phyloP scores from a whole-genome alignment of 2,888 invertebrate genomes.

The Sminthurinus aureus region DNA sequence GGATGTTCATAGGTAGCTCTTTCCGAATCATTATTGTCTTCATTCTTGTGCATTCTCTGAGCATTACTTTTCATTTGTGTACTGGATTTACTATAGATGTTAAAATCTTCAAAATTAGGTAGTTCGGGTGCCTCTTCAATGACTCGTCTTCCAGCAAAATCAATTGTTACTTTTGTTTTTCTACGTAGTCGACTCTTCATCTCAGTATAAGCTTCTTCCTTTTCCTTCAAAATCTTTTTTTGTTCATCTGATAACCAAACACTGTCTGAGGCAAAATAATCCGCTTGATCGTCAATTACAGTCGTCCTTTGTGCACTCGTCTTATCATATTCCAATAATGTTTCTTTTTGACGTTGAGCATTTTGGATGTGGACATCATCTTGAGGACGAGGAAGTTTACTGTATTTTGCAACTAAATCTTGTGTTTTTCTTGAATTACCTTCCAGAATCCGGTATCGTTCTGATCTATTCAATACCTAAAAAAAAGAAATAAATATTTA shows the following conservation, averaged over 20 bases:
- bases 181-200: slow-evolving; percentile 73
- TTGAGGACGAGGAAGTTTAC: slow-evolving; percentile 45
- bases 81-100: slow-evolving; percentile 7
- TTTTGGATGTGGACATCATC: slow-evolving; percentile 62
- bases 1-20: slow-evolving; percentile 31
- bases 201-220: slow-evolving; percentile 73
- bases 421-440: slow-evolving; percentile 75
- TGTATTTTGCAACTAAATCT: slow-evolving; percentile 64
- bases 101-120: slow-evolving; percentile 58
- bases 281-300: slow-evolving; percentile 92
- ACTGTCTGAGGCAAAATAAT: slow-evolving; percentile 81
- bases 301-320: slow-evolving; percentile 69
- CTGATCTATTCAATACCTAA: slow-evolving; percentile 54
- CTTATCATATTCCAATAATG: slow-evolving; percentile 82
- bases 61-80: slow-evolving; percentile 27
- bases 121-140: slow-evolving; percentile 64
- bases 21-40: slow-evolving; percentile 23
- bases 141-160: slow-evolving; percentile 73
- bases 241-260: slow-evolving; percentile 82
- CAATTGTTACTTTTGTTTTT: slow-evolving; percentile 74
- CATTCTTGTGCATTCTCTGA: slow-evolving; percentile 22
- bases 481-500: background rate
- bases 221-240: slow-evolving; percentile 71
- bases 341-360: slow-evolving; percentile 80
- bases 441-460: slow-evolving; percentile 69